Conservation (phyloP, 2,888 invertebrate species). For the Gastrophysa polygoni region DNA sequence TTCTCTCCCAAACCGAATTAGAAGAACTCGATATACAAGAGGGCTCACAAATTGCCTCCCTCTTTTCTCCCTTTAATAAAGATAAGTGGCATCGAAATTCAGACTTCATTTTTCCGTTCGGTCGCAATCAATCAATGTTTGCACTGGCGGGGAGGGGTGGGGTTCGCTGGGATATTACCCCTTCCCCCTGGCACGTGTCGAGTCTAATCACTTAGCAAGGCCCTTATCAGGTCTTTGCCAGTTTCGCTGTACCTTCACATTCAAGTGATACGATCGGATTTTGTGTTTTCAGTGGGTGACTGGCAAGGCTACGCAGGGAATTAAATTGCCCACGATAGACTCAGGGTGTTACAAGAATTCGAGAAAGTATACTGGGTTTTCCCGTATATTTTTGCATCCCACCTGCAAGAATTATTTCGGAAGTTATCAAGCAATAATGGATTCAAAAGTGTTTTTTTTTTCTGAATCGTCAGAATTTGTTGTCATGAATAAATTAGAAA, state of each 20-base stretch:
- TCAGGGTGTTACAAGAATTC: too few species aligned
- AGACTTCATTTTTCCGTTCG: slow-evolving; percentile 48
- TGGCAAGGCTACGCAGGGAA: too few species aligned
- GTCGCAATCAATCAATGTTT: slow-evolving; percentile 50
- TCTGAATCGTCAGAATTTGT: too few species aligned
- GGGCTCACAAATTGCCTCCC: slow-evolving; percentile 44
- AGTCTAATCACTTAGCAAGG: slow-evolving; percentile 49
- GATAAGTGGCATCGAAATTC: slow-evolving; percentile 46
- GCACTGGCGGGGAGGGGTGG: slow-evolving; percentile 35
- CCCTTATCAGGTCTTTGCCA: slow-evolving; percentile 23
- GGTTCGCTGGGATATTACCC: background rate
- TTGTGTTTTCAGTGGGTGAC: too few species aligned
- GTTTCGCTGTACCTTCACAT: slow-evolving; percentile 21
- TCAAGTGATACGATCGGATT: background rate
- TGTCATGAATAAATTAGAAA: too few species aligned
- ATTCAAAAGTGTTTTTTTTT: too few species aligned
- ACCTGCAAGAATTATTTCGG: too few species aligned
- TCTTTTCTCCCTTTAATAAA: slow-evolving; percentile 43
- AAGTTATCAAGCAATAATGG: too few species aligned
- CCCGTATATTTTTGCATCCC: too few species aligned
- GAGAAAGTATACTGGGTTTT: too few species aligned
- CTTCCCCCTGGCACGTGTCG: slow-evolving; percentile 48
- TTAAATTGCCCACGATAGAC: too few species aligned
- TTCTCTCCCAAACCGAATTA: slow-evolving; percentile 18
- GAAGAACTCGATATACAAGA: slow-evolving; percentile 31